Evolutionary conservation across 2,113 vertebrate species (phyloP), one percentile per base, ranked within the genome.

Genomic region (Pterocles gutturalis): DNA sequence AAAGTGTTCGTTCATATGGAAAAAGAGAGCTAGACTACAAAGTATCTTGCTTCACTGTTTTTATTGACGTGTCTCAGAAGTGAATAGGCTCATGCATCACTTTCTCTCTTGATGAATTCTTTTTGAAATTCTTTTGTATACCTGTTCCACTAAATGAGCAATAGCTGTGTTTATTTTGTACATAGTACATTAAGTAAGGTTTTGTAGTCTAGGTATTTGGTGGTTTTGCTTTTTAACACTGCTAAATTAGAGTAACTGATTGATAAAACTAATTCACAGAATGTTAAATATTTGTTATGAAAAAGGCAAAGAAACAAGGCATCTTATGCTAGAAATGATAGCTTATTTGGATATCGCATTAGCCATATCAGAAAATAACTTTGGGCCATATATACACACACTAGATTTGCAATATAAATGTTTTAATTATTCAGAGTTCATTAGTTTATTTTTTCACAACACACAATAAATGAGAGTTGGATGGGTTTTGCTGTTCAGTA

Each of bases 381-480:
- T 77, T 38, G 29, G 11, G 13, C 38, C 8, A 2, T 45, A 29
- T 71, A 43, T 26, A 80, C 26, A 57, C 38, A 45, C 10, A 22
- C 41, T 65, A 69, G 11, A 10, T 90, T 85, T 83, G 18, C 36
- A 11, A 48, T 62, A 67, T 48, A 67, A 60, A 64, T 64, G 13
- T 81, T 53, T 79, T 79, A 85, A 87, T 85, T 89, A 77, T 65
- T 60, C 43, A 25, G 38, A 80, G 45, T 83, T 92, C 88, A 65
- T 83, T 92, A 70, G 17, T 77, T 92, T 93, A 58, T 90, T 84
- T 83, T 71, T 60, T 36, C 29, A 53, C 45, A 53, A 41, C 10
- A 86, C 33, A 85, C 71, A 93, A 91, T 88, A 95, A 88, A 90
- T 49, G 48, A 25, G 89, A 78, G 51, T 83, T 78, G 45, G 70